These are phyloP conservation scores for Cheilinus undulatus DNA, from an alignment of 2,113 vertebrate species.

Conservation along the genomic window DNA sequence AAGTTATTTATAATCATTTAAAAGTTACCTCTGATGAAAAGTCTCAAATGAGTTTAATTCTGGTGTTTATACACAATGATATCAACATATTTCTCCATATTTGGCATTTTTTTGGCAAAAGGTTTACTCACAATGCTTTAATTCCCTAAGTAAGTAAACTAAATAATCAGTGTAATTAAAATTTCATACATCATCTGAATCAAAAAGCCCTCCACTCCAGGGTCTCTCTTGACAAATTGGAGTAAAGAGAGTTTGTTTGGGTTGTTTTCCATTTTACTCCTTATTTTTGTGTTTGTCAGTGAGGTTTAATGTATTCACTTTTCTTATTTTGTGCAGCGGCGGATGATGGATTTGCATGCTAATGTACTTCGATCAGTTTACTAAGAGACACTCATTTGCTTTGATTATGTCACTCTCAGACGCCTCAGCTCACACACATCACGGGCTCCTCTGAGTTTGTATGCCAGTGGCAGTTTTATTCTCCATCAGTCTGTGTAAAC, in stretches of 20 bases:
- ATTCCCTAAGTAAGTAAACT: too few relatives aligned
- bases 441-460: constrained; percentile 6
- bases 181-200: too few relatives aligned
- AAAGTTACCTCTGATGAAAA: background rate
- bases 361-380: background rate
- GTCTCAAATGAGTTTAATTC: too few relatives aligned
- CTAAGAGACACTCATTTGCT: constrained; percentile 19
- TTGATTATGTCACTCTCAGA: background rate
- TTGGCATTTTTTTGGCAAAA: too few relatives aligned
- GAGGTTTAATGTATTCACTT: background rate
- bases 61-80: too few relatives aligned
- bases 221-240: background rate
- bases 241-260: background rate
- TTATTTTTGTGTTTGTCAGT: background rate
- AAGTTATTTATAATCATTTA: too few relatives aligned
- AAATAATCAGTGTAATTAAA: too few relatives aligned
- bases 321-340: background rate
- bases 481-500: constrained; percentile 3
- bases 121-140: too few relatives aligned
- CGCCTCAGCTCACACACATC: background rate
- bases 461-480: constrained; percentile 20
- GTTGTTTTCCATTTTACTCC: background rate
- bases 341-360: constrained; percentile 23
- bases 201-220: too few relatives aligned
- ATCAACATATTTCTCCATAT: too few relatives aligned